Base-by-base conservation (phyloP, 2,888 invertebrate species). In the Campoletis raptor region DNA sequence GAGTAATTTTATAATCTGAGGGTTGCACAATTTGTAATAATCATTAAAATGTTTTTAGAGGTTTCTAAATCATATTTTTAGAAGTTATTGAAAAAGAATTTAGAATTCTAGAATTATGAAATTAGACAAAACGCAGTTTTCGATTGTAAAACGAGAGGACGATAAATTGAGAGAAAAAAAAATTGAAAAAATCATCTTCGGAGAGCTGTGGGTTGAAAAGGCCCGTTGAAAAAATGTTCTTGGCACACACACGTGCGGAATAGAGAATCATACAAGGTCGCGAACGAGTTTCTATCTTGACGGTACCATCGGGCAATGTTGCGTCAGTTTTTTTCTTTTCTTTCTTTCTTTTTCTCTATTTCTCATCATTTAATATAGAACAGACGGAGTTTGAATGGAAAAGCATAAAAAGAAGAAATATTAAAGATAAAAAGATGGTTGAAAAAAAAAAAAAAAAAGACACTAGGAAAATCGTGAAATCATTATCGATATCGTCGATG, bases 211-310 rank as follows among this genome's bases (percentile, higher is more conserved):
- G 48, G 37, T 45, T 24, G 78, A 57, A 54, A 80, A 77, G 48
- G 18, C 76, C 76, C 79, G 77, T 61, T 83, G 78, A 87, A 80
- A 88, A 87, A 87, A 87, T 90, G 92, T 92, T 92, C 91, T 92
- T 92, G 91, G 91, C 92, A 91, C 91, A 90, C 90, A 24, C 76
- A 42, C 69, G 67, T 61, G 61, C 15, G 30, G 12, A 12, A 61
- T 21, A 5, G 90, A 90, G 90, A 91, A 91, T 91, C 89, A 91
- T 91, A 90, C 93, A 92, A 93, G 93, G 93, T 89, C 88, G 90
- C 88, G 88, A 81, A 72, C 88, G 83, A 85, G 86, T 85, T 88
- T 88, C 84, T 66, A 77, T 77, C 76, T 82, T 73, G 77, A 45
- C 77, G 72, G 61, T 70, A 76, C 61, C 67, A 79, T 81, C 83